These are phyloP conservation scores for Crematogaster levior DNA, from an alignment of 2,888 invertebrate species.

Conservation along the genomic window DNA sequence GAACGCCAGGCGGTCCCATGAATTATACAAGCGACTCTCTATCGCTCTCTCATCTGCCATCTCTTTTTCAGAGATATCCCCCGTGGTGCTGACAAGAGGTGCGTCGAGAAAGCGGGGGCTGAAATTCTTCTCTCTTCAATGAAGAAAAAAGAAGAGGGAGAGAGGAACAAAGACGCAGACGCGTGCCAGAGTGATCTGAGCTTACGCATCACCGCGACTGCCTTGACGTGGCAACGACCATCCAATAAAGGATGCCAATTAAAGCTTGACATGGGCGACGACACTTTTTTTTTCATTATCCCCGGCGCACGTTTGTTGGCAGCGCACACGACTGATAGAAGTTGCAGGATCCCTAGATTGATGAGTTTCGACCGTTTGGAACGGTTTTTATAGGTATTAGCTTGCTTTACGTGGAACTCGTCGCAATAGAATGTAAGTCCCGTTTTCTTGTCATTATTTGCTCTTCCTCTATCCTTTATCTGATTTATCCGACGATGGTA, in stretches of 20 bases:
- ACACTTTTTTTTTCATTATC: constrained; percentile 48
- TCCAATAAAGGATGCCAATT: constrained; percentile 74
- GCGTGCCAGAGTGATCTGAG: constrained; percentile 68
- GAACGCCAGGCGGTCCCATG: constrained; percentile 82
- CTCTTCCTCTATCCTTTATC: background rate
- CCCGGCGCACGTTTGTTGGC: background rate
- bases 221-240: constrained; percentile 70
- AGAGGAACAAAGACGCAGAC: constrained; percentile 62
- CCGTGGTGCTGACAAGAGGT: constrained; percentile 2
- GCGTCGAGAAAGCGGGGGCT: background rate
- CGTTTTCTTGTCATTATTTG: background rate
- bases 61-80: constrained; percentile 49
- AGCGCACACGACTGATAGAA: constrained; percentile 29
- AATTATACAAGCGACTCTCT: constrained; percentile 83
- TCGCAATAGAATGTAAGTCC: constrained; percentile 5
- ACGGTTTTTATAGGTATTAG: constrained; percentile 33
- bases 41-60: constrained; percentile 39
- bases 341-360: constrained; percentile 32
- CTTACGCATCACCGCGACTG: constrained; percentile 57
- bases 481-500: background rate
- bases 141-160: constrained; percentile 44
- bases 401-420: constrained; percentile 10
- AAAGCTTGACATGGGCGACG: constrained; percentile 36
- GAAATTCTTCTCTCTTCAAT: constrained; percentile 17
- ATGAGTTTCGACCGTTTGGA: constrained; percentile 25